Conservation (phyloP, 1,140 invertebrate species). For the Teleopsis dalmanni region DNA sequence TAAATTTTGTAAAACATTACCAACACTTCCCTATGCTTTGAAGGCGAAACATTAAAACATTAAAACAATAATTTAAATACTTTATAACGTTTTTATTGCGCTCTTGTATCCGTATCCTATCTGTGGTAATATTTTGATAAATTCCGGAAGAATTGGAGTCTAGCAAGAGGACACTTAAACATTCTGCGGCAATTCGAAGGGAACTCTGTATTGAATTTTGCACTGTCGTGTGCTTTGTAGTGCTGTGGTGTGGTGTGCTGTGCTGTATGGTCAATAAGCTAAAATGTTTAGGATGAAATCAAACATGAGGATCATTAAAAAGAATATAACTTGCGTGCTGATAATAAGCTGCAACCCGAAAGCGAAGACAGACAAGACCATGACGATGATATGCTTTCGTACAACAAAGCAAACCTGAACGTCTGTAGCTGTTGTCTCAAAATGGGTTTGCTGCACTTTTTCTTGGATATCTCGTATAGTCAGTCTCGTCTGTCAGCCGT, state of each 20-base stretch:
- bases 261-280: neutral
- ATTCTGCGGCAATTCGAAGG: neutral
- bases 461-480: no score
- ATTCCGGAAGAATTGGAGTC: constrained; percentile 12
- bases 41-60: no score
- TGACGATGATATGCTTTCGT: neutral
- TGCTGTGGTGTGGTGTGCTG: neutral
- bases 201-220: neutral
- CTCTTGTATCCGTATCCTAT: constrained; percentile 14
- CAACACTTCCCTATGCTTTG: constrained; percentile 31
- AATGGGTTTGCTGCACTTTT: no score
- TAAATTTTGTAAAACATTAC: constrained; percentile 19
- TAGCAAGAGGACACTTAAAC: neutral
- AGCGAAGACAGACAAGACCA: neutral
- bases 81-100: neutral
- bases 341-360: constrained; percentile 22
- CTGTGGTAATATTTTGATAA: constrained; percentile 32
- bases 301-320: constrained; percentile 38
- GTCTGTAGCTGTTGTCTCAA: no score
- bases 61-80: constrained; percentile 12
- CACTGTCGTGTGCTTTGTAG: constrained; percentile 5
- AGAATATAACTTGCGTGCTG: constrained; percentile 43
- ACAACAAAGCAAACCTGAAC: neutral
- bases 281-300: constrained; percentile 1
- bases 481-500: no score